These are phyloP conservation scores for Clitarchus hookeri DNA, from an alignment of 2,888 invertebrate genomes.

Conservation along the genomic window DNA sequence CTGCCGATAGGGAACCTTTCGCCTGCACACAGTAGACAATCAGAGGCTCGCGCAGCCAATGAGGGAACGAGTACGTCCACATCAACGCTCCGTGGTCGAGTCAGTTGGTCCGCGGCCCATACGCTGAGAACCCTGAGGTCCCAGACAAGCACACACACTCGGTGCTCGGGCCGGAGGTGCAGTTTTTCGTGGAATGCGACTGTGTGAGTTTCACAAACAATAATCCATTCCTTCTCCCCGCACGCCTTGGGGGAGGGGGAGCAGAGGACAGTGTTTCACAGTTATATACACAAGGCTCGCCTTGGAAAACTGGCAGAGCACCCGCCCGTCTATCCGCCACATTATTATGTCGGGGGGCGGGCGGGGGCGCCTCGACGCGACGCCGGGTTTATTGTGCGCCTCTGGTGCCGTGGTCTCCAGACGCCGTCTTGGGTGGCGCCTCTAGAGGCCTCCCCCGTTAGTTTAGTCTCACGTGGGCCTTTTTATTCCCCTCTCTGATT, in stretches of 20 bases:
- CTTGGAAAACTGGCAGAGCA: neutral
- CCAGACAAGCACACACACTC: neutral
- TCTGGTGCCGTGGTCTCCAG: neutral
- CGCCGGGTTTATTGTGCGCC: neutral
- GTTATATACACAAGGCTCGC: neutral
- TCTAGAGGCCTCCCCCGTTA: neutral
- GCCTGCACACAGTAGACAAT: too few relatives aligned
- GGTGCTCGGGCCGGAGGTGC: neutral
- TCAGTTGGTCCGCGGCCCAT: too few relatives aligned
- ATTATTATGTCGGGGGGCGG: too few relatives aligned
- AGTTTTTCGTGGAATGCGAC: neutral
- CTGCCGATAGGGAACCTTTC: too few relatives aligned
- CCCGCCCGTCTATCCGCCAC: too few relatives aligned
- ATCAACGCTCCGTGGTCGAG: too few relatives aligned
- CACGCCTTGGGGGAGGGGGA: neutral
- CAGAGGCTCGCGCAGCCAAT: too few relatives aligned
- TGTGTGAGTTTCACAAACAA: neutral
- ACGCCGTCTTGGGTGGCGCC: neutral
- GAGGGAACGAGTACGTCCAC: too few relatives aligned
- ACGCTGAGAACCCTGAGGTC: neutral
- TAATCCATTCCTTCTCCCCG: neutral
- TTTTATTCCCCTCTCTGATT: neutral
- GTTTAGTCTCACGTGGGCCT: neutral
- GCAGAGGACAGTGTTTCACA: neutral
- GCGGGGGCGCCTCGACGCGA: neutral